Evolutionary conservation across 2,888 invertebrate species (phyloP).

Genomic region (Hyles lineata): DNA sequence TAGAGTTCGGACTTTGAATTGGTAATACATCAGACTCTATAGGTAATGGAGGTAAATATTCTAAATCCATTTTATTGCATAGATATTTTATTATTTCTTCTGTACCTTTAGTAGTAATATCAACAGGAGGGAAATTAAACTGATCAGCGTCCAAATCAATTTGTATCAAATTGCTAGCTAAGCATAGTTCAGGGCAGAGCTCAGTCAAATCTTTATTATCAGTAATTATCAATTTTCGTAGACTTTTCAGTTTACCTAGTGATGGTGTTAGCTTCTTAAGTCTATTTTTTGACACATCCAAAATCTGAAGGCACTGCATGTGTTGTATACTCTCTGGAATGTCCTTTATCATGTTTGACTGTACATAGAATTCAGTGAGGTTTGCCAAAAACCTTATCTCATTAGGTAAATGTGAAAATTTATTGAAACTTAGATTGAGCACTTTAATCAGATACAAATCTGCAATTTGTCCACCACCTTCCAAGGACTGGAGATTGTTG

Average conservation of each 20-base stretch:
- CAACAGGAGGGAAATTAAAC: slow-evolving; percentile 87
- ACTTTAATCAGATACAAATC: slow-evolving; percentile 88
- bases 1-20: slow-evolving; percentile 60
- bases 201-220: slow-evolving; percentile 84
- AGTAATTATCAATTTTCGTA: slow-evolving; percentile 86
- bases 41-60: slow-evolving; percentile 75
- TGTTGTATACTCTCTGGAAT: slow-evolving; percentile 88
- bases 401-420: slow-evolving; percentile 86
- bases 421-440: slow-evolving; percentile 88
- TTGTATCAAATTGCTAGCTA: slow-evolving; percentile 85
- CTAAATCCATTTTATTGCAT: slow-evolving; percentile 74
- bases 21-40: slow-evolving; percentile 58
- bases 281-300: slow-evolving; percentile 90
- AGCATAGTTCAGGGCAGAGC: slow-evolving; percentile 88
- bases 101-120: slow-evolving; percentile 85
- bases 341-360: slow-evolving; percentile 88
- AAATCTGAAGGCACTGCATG: slow-evolving; percentile 86
- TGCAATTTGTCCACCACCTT: slow-evolving; percentile 88
- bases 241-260: slow-evolving; percentile 86
- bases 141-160: slow-evolving; percentile 86
- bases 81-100: slow-evolving; percentile 88
- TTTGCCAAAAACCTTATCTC: slow-evolving; percentile 87
- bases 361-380: slow-evolving; percentile 90
- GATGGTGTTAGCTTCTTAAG: slow-evolving; percentile 86
- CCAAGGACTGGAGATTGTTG: slow-evolving; percentile 88